Evolutionary conservation across 2,113 vertebrate species (phyloP).

Genomic region (Mesoclemmys tuberculata): DNA sequence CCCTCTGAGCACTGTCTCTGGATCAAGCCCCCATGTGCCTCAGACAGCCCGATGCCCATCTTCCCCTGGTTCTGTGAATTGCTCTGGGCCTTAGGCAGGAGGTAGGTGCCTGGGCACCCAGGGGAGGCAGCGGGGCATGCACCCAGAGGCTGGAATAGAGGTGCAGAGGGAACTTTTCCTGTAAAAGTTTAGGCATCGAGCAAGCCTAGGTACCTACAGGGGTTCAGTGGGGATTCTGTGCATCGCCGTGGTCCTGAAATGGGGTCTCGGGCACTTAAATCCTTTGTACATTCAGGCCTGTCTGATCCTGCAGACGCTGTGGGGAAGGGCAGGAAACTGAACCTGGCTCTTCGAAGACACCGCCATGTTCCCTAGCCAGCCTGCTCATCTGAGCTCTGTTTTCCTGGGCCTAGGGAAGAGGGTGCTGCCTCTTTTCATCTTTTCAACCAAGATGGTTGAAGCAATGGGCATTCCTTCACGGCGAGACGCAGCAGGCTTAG

Average conservation of each 20-base stretch:
- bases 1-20: no score
- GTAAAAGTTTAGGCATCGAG: no score
- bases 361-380: neutral
- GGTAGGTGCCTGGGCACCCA: neutral
- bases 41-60: neutral
- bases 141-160: no score
- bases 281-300: neutral
- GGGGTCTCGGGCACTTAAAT: neutral
- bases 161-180: no score
- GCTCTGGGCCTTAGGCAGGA: neutral
- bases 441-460: no score
- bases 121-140: no score
- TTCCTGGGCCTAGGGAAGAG: neutral
- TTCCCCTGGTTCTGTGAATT: neutral
- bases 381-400: neutral
- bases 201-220: no score
- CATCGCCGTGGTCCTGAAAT: neutral
- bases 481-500: neutral
- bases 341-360: neutral
- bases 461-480: neutral
- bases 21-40: no score
- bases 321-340: neutral
- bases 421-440: neutral
- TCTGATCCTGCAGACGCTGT: neutral
- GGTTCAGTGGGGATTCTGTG: no score